A percentile compares a stretch with the other conserved stretches of the same genome.
phyloP scores from a whole-genome alignment of 2,113 vertebrate species.

The Cephalophus harveyi region DNA sequence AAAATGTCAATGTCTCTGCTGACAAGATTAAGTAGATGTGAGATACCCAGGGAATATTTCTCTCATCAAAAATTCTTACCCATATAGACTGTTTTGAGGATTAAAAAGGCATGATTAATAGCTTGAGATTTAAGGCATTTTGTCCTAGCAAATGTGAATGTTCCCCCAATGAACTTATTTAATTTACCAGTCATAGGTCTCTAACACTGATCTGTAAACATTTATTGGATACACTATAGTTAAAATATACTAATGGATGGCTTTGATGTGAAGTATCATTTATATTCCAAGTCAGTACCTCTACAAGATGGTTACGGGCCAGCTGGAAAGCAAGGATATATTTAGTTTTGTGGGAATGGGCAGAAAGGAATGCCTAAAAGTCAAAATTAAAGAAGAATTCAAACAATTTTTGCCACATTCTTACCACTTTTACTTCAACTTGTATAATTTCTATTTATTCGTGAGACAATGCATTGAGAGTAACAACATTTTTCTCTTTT shows the following conservation, averaged over 20 bases:
- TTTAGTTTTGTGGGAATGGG: background rate
- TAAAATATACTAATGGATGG: background rate
- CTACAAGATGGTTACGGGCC: background rate
- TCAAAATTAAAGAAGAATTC: background rate
- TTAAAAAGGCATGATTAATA: background rate
- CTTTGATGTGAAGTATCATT: background rate
- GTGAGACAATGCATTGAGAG: background rate
- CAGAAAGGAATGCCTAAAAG: background rate
- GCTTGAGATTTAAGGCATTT: background rate
- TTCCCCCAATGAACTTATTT: background rate
- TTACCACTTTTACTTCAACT: background rate
- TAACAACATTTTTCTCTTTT: background rate
- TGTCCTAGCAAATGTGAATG: background rate
- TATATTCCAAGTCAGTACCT: background rate
- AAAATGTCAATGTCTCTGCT: background rate
- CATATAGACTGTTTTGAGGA: background rate
- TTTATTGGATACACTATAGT: background rate
- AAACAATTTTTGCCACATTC: background rate
- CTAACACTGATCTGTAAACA: background rate
- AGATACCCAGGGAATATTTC: background rate
- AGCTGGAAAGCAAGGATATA: background rate
- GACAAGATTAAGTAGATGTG: background rate
- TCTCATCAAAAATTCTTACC: background rate
- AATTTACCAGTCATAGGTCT: background rate
- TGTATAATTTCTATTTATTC: background rate